These are phyloP conservation scores for Equus quagga DNA, from an alignment of 2,113 vertebrate species.

Conservation along the genomic window DNA sequence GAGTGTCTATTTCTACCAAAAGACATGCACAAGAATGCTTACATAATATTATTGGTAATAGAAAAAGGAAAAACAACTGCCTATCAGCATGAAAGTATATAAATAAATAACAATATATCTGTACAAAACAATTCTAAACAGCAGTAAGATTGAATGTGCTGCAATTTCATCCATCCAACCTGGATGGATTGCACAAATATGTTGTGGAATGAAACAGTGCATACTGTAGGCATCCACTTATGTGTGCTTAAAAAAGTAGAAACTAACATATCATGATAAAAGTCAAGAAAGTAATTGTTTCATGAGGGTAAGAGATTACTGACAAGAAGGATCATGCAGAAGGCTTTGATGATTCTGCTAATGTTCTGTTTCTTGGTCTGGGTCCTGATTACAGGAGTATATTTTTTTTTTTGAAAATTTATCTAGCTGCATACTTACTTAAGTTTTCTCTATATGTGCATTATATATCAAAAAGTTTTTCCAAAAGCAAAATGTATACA, in stretches of 20 bases:
- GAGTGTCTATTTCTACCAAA: background rate
- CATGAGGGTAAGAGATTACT: background rate
- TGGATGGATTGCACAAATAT: background rate
- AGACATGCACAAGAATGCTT: background rate
- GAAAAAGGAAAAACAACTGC: background rate
- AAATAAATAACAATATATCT: background rate
- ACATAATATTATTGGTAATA: background rate
- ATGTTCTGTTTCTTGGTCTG: background rate
- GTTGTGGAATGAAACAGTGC: background rate
- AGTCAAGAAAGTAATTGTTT: background rate
- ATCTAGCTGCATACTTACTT: background rate
- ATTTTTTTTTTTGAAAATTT: background rate
- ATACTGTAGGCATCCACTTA: background rate
- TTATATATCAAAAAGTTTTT: background rate
- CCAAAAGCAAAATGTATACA: background rate
- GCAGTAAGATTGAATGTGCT: background rate
- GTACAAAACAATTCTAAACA: background rate
- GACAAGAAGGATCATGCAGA: background rate
- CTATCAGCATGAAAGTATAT: background rate
- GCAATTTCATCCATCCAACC: background rate
- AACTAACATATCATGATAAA: background rate
- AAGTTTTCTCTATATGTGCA: no score
- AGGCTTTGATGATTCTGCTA: background rate
- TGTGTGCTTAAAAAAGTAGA: background rate
- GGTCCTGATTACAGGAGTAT: background rate